A percentile compares a stretch with the other conserved stretches of the same genome.
phyloP scores from a whole-genome alignment of 30 jellyfish, hydroid and myxozoan genomes.

The Aurelia coerulea region DNA sequence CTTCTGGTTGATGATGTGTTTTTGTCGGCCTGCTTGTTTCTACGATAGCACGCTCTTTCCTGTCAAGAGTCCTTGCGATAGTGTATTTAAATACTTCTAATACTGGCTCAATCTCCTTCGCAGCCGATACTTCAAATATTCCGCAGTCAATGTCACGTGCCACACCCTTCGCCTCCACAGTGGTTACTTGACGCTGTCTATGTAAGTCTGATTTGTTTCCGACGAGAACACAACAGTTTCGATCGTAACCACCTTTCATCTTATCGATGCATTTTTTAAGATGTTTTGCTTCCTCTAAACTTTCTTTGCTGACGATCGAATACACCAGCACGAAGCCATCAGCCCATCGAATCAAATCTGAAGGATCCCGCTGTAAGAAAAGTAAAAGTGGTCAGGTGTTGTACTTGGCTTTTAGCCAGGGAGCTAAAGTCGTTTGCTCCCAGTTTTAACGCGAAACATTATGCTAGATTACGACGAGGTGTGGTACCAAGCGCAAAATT shows the following conservation, averaged over 20 bases:
- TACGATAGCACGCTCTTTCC: constrained; percentile 49
- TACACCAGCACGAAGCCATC: constrained; percentile 76
- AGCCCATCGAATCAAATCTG: constrained; percentile 76
- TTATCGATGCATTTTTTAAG: constrained; percentile 54
- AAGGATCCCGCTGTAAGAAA: constrained; percentile 62
- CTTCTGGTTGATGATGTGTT: constrained; percentile 37
- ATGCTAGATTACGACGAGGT: too few relatives aligned
- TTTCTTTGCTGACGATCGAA: constrained; percentile 63
- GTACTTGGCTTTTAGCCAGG: too few relatives aligned
- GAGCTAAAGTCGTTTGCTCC: too few relatives aligned
- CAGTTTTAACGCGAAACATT: too few relatives aligned
- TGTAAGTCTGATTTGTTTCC: constrained; percentile 74
- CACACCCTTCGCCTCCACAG: constrained; percentile 61
- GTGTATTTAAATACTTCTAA: constrained; percentile 60
- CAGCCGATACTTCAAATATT: constrained; percentile 71
- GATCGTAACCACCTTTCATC: constrained; percentile 46
- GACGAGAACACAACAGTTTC: constrained; percentile 54
- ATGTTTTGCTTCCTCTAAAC: constrained; percentile 52
- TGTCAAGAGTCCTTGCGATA: constrained; percentile 55
- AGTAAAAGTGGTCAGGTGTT: not conserved
- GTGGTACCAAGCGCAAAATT: too few relatives aligned
- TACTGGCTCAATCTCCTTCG: constrained; percentile 69
- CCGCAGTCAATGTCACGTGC: constrained; percentile 76
- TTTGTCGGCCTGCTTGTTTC: constrained; percentile 32
- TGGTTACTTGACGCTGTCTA: constrained; percentile 73